Evolutionary conservation across 2,797 vertebrate species (phyloP), one percentile per base, ranked within the genome.

Genomic region (Anguilla marmorata): DNA sequence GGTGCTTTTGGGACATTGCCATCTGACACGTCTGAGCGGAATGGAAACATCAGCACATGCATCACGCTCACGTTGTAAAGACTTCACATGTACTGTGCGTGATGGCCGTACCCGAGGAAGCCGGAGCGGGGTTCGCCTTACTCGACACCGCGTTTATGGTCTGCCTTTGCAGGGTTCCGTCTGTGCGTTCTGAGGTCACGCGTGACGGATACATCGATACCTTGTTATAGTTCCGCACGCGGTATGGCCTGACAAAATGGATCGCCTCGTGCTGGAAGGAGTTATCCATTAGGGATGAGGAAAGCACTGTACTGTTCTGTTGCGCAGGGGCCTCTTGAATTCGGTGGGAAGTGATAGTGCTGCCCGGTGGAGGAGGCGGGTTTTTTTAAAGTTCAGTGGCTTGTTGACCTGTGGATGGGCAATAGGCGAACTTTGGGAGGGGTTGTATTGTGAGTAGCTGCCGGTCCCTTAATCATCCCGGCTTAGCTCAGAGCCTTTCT

Each of bases 61-160:
- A 50, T 82, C 79, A 82, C 41, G 79, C 79, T 50, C 79, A 82
- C 79, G 3, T 82, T 82, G 79, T 82, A 82, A 82, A 82, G 79
- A 82, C 79, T 50, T 50, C 41, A 82, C 79, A 12, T 82, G 74
- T 45, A 33, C 33, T 80, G 72, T 76, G 21, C 50, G 41, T 48
- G 79, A 82, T 82, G 50, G 50, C 45, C 79, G 21, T 82, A 50
- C 79, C 41, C 0, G 45, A 4, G 45, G 79, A n/a, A 48, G 45
- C 41, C 6, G 21, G 3, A 11, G 79, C 41, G 21, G 79, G 56
- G 21, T 33, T 82, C 9, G 79, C 79, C 79, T 82, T 50, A 45
- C 21, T 12, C 79, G 45, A 82, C 79, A 50, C 79, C 45, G 24
- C 21, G 1, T 82, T 48, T 82, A 82, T 1, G 21, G 41, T n/a